Conservation (phyloP, 2,113 vertebrate species). For the Petromus typicus region DNA sequence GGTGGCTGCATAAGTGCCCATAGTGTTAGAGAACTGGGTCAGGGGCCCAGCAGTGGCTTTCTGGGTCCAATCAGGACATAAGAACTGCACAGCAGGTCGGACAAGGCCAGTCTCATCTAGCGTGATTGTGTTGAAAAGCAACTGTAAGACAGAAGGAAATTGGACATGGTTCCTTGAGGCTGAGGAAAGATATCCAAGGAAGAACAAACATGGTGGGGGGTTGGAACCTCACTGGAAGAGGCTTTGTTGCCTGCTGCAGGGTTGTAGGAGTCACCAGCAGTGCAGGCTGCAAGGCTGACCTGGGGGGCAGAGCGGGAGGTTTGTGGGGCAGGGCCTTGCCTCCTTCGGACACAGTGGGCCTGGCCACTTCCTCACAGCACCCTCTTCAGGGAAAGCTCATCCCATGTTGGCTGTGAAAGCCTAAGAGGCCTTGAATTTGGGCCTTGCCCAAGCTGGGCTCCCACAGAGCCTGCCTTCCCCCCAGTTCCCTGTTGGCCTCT, state of each 20-base stretch:
- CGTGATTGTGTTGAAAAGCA: background rate
- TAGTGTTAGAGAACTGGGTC: background rate
- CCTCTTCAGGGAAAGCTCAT: background rate
- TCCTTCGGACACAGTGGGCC: background rate
- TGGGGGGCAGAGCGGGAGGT: too few relatives aligned
- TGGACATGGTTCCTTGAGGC: too few relatives aligned
- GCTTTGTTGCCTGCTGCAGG: background rate
- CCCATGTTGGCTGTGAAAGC: accelerated
- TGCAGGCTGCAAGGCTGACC: background rate
- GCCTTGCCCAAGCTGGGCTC: background rate
- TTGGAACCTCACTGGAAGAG: background rate
- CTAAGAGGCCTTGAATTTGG: too few relatives aligned
- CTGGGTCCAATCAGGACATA: background rate
- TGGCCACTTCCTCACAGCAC: background rate
- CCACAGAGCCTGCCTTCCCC: background rate
- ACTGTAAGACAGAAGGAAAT: background rate
- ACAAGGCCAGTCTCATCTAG: background rate
- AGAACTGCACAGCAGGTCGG: background rate
- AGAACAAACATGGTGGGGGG: background rate
- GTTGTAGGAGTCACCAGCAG: background rate
- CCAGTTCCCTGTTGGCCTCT: background rate
- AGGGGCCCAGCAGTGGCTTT: background rate
- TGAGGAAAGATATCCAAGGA: background rate
- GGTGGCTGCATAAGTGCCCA: background rate
- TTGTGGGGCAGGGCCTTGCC: background rate